A percentile compares a stretch with the other conserved stretches of the same genome.
Evolutionary conservation across 37 sponge, comb jelly and placozoan species (phyloP).

Genomic region (Eunapius fragilis): DNA sequence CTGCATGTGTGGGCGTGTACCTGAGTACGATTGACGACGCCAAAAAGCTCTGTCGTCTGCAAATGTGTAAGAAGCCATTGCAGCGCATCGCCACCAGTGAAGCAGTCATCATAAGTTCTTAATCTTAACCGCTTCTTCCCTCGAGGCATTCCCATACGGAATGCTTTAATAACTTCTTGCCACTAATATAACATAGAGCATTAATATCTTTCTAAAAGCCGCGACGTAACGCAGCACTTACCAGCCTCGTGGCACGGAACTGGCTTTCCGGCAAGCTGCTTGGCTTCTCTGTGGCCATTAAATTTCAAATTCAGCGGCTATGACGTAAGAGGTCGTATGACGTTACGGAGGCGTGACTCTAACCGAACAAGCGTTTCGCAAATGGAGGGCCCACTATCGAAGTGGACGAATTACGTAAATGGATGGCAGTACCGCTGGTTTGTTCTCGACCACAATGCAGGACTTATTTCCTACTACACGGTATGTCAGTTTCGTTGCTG

Average conservation of each 20-base stretch:
- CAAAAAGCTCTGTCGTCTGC: slow-evolving; percentile 27
- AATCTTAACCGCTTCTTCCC: slow-evolving; percentile 43
- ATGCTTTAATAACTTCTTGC: slow-evolving; percentile 50
- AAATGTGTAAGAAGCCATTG: slow-evolving; percentile 66
- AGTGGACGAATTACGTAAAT: slow-evolving; percentile 98
- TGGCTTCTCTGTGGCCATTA: too few relatives aligned
- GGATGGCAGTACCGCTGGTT: slow-evolving; percentile 99
- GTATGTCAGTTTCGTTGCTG: slow-evolving; percentile 24
- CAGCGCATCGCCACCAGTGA: slow-evolving; percentile 67
- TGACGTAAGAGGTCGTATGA: too few relatives aligned
- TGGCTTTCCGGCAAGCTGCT: too few relatives aligned
- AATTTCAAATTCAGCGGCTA: too few relatives aligned
- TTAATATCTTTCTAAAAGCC: background rate
- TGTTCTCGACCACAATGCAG: slow-evolving; percentile 89
- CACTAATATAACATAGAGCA: slow-evolving; percentile 37
- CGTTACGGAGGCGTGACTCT: too few relatives aligned
- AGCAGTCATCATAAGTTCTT: slow-evolving; percentile 46
- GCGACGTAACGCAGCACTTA: background rate
- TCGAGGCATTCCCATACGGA: slow-evolving; percentile 59
- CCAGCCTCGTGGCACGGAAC: background rate
- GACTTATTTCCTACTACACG: slow-evolving; percentile 94
- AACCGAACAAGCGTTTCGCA: slow-evolving; percentile 18
- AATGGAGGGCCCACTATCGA: slow-evolving; percentile 95
- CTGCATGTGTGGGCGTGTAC: slow-evolving; percentile 19
- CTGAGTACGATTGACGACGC: slow-evolving; percentile 30